Evolutionary conservation across 1,140 invertebrate genomes (phyloP).

Genomic region (Drosophila busckii): DNA sequence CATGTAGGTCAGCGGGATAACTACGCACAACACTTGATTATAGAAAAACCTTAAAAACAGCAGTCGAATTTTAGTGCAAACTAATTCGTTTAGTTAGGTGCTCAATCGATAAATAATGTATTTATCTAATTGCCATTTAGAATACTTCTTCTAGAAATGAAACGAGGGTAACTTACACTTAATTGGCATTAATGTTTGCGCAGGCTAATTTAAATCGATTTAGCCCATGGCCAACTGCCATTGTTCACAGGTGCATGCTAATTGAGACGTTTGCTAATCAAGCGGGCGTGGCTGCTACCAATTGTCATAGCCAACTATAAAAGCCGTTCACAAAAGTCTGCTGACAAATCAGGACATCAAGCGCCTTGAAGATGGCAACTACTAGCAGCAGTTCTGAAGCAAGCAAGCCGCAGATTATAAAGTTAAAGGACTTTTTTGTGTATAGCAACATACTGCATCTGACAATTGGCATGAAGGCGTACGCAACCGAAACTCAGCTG

Average conservation of each 20-base stretch:
- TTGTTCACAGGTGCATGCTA: slow-evolving; percentile 50
- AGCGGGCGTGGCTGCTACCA: slow-evolving; percentile 44
- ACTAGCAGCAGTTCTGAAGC: not conserved
- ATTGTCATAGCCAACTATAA: slow-evolving; percentile 51
- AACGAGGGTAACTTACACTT: too few species aligned
- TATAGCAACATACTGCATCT: slow-evolving; percentile 53
- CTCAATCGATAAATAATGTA: too few species aligned
- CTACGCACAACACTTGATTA: too few species aligned
- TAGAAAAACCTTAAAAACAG: too few species aligned
- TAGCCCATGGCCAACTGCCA: slow-evolving; percentile 45
- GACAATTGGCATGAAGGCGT: slow-evolving; percentile 58
- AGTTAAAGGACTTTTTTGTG: slow-evolving; percentile 26
- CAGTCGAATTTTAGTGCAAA: too few species aligned
- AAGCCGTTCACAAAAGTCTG: slow-evolving; percentile 7
- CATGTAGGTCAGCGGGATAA: too few species aligned
- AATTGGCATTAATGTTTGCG: slow-evolving; percentile 42
- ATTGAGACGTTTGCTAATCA: slow-evolving; percentile 62
- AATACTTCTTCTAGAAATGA: too few species aligned
- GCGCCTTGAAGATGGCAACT: not conserved
- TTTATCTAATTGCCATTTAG: too few species aligned
- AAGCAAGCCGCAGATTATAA: not conserved
- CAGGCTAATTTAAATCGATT: slow-evolving; percentile 61
- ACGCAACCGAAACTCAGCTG: too few species aligned
- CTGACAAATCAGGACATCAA: slow-evolving; percentile 1
- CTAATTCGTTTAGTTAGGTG: too few species aligned